These are phyloP conservation scores for Tyto alba DNA, from an alignment of 2,113 vertebrate genomes.

Conservation along the genomic window DNA sequence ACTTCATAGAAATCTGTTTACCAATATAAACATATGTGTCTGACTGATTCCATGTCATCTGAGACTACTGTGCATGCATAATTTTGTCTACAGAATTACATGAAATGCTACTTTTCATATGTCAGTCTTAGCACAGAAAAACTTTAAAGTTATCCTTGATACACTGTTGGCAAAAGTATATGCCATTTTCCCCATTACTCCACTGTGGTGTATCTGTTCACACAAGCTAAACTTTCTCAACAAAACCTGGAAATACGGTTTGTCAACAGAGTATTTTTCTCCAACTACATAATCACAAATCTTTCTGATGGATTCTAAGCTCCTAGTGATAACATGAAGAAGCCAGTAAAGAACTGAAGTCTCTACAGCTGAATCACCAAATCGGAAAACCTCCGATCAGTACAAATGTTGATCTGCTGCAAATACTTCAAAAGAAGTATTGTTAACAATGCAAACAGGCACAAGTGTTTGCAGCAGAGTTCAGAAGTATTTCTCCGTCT, in stretches of 20 bases:
- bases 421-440: background rate
- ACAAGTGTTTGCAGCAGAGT: background rate
- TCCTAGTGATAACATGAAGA: background rate
- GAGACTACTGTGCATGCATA: background rate
- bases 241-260: background rate
- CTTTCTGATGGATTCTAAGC: background rate
- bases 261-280: background rate
- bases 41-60: background rate
- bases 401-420: background rate
- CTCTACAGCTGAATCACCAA: background rate
- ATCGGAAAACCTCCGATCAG: background rate
- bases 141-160: background rate
- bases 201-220: background rate
- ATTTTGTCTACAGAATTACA: background rate
- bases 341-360: background rate
- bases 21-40: background rate
- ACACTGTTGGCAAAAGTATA: background rate
- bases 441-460: background rate
- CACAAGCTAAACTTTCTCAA: background rate
- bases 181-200: background rate
- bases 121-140: background rate
- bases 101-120: background rate
- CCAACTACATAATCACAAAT: background rate
- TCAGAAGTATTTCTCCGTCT: background rate
- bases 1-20: background rate